Evolutionary conservation across 2,888 invertebrate species (phyloP).

Genomic region (Parnassius smintheus): DNA sequence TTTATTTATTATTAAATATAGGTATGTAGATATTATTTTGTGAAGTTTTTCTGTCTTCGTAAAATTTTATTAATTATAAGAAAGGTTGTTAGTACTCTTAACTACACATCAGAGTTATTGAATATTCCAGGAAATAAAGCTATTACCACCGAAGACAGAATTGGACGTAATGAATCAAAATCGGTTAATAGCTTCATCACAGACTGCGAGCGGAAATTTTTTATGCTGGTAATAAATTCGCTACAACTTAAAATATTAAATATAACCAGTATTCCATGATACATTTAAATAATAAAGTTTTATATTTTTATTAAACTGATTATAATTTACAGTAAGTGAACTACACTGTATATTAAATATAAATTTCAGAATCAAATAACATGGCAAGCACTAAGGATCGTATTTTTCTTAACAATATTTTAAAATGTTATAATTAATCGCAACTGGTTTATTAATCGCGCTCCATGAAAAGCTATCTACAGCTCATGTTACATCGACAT

Average conservation of each 20-base stretch:
- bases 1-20: background rate
- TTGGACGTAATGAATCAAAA: slow-evolving; percentile 3
- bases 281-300: too few species aligned
- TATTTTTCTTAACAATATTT: too few species aligned
- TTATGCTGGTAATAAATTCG: slow-evolving; percentile 3
- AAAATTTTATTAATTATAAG: background rate
- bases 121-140: background rate
- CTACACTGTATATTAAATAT: too few species aligned
- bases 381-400: too few species aligned
- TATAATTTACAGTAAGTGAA: too few species aligned
- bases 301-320: too few species aligned
- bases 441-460: background rate
- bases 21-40: background rate
- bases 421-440: too few species aligned
- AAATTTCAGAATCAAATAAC: too few species aligned
- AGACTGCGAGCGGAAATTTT: background rate
- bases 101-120: background rate
- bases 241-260: background rate
- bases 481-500: slow-evolving; percentile 8
- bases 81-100: too few species aligned
- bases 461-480: slow-evolving; percentile 4
- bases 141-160: background rate
- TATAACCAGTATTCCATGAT: too few species aligned
- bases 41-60: background rate
- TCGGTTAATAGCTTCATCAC: slow-evolving; percentile 3